Evolutionary conservation across 2,113 vertebrate species (phyloP), one percentile per base, ranked within the genome.

Genomic region (Epinephelus fuscoguttatus): DNA sequence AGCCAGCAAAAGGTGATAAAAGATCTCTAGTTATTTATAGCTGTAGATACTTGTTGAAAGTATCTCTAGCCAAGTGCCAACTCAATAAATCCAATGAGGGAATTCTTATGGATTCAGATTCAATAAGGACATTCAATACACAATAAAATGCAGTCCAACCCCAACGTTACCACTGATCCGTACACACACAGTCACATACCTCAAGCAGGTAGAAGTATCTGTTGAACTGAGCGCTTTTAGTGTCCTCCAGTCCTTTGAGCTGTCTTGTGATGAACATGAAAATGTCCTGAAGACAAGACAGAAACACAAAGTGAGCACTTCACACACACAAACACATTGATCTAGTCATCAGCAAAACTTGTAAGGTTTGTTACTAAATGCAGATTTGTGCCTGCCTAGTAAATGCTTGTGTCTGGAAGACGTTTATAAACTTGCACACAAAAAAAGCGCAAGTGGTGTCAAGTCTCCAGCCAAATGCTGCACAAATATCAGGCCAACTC

Each of bases 191-290:
- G 14, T n/a, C 53, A 86, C 92, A 9, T 13, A 94, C 98, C 98
- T 99, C 98, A 55, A 99, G 96, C 88, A 99, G 96, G 95, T 99
- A 99, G 95, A 99, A 99, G 93, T 99, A 99, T 93, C 98, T 96
- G 96, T 99, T 99, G 94, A 99, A 99, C 78, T 99, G 98, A 4
- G 98, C 97, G 17, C 98, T 99, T 94, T 99, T 99, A 50, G 98
- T 99, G 87, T 99, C 98, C 91, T 99, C 98, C 80, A 99, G 95
- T 84, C 98, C 98, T 91, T 99, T 99, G 27, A 99, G 95, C 81
- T 99, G 98, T 84, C 98, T 96, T 85, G 98, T 99, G 95, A 99
- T 99, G 89, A 99, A 99, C 98, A 99, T 99, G 94, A 99, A 99
- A 94, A 99, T 99, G 95, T 99, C 98, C 98, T 99, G 88, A 17